phyloP scores from a whole-genome alignment of 2,888 invertebrate species.

The Oscheius sp. region DNA sequence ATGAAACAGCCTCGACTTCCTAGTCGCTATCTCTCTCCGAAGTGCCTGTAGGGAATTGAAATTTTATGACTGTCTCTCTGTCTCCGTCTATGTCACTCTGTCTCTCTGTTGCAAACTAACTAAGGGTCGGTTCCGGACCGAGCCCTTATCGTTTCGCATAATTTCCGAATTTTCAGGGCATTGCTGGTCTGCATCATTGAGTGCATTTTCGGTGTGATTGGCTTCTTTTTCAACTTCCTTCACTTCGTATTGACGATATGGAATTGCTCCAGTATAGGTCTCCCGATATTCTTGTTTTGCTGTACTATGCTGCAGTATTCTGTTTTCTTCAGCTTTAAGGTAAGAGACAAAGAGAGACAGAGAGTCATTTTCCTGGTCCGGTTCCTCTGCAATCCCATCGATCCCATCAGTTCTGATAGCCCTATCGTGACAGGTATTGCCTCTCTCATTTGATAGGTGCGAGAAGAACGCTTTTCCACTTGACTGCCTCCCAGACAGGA shows the following conservation, averaged over 20 bases:
- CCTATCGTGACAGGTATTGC: too few relatives aligned
- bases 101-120: too few relatives aligned
- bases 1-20: too few relatives aligned
- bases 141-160: too few relatives aligned
- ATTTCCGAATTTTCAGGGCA: constrained; percentile 56
- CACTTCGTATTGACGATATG: constrained; percentile 67
- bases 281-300: constrained; percentile 64
- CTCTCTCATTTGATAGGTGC: neutral
- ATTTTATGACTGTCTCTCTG: neutral
- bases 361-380: too few relatives aligned
- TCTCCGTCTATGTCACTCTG: neutral
- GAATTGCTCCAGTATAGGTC: constrained; percentile 50
- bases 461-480: constrained; percentile 9
- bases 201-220: constrained; percentile 61
- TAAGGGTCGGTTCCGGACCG: too few relatives aligned
- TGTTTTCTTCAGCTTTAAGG: constrained; percentile 71
- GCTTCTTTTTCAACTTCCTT: constrained; percentile 64
- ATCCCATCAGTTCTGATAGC: too few relatives aligned
- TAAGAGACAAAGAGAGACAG: constrained; percentile 34
- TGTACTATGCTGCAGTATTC: constrained; percentile 67
- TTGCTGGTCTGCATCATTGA: constrained; percentile 70
- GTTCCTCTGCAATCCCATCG: too few relatives aligned
- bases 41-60: too few relatives aligned
- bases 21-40: too few relatives aligned
- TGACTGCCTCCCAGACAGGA: neutral